Evolutionary conservation across 2,797 vertebrate species (phyloP).

Genomic region (Ciconia nigra): DNA sequence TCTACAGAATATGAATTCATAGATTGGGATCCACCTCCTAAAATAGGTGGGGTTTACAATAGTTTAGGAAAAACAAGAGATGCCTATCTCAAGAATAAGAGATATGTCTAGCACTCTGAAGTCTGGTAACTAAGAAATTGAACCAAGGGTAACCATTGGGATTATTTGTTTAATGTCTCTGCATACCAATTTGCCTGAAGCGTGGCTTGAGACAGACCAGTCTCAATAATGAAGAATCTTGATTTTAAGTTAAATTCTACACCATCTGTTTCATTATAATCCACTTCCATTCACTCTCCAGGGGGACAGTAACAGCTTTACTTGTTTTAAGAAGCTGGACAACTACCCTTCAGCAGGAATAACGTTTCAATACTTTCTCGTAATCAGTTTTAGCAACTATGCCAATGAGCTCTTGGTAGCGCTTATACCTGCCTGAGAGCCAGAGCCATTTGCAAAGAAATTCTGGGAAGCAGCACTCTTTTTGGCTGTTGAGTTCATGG

Average conservation of each 20-base stretch:
- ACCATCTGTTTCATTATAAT: not conserved
- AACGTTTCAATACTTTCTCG: not conserved
- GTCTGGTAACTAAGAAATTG: not conserved
- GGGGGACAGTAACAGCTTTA: not conserved
- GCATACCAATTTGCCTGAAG: not conserved
- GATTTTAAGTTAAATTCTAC: slow-evolving; percentile 9
- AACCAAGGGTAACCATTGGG: not conserved
- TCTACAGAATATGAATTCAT: not conserved
- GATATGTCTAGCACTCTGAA: not conserved
- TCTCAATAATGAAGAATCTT: not conserved
- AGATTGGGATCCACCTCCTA: not conserved
- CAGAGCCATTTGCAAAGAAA: not conserved
- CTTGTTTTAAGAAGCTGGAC: not conserved
- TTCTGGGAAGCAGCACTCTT: not conserved
- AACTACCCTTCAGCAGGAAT: not conserved
- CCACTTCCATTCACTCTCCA: not conserved
- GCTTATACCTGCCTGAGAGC: not conserved
- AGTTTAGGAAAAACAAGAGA: not conserved
- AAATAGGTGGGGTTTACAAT: not conserved
- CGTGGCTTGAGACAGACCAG: not conserved
- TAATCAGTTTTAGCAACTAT: not conserved
- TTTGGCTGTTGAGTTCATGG: not conserved
- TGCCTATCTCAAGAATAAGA: not conserved
- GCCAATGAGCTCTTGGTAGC: not conserved
- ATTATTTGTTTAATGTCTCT: not conserved